Evolutionary conservation across 2,797 vertebrate genomes (phyloP).

Genomic region (Scolopax rusticola): DNA sequence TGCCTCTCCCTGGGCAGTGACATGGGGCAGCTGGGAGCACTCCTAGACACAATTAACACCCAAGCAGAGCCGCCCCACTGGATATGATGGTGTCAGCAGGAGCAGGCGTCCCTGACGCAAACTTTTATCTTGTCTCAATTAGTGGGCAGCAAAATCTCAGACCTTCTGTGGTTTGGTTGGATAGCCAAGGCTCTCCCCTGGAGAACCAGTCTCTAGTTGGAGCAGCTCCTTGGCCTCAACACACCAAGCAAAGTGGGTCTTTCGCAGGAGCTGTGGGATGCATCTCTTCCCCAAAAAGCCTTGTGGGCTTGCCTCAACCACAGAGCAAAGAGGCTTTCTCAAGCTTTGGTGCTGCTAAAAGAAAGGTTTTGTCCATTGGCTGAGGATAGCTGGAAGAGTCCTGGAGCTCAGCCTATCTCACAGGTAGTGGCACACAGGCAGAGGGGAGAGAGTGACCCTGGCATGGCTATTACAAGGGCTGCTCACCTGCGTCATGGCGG

Average conservation of each 20-base stretch:
- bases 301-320: background rate
- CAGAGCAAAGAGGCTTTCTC: background rate
- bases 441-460: constrained; percentile 49
- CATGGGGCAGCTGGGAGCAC: background rate
- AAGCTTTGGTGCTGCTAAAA: background rate
- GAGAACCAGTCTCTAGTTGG: background rate
- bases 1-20: background rate
- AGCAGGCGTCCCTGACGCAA: background rate
- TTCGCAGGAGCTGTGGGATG: background rate
- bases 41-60: constrained; percentile 34
- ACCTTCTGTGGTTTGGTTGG: background rate
- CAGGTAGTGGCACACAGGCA: constrained; percentile 20
- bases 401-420: constrained; percentile 3
- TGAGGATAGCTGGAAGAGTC: background rate
- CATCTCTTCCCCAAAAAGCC: background rate
- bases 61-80: background rate
- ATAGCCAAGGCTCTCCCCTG: background rate
- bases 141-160: background rate
- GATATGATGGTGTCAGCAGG: background rate
- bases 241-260: accelerated
- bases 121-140: constrained; percentile 34
- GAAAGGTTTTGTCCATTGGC: background rate
- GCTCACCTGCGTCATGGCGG: background rate
- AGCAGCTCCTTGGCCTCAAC: background rate
- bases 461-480: constrained; percentile 9